These are phyloP conservation scores for Drosophila nasuta DNA, from an alignment of 1,140 invertebrate genomes.

Conservation along the genomic window DNA sequence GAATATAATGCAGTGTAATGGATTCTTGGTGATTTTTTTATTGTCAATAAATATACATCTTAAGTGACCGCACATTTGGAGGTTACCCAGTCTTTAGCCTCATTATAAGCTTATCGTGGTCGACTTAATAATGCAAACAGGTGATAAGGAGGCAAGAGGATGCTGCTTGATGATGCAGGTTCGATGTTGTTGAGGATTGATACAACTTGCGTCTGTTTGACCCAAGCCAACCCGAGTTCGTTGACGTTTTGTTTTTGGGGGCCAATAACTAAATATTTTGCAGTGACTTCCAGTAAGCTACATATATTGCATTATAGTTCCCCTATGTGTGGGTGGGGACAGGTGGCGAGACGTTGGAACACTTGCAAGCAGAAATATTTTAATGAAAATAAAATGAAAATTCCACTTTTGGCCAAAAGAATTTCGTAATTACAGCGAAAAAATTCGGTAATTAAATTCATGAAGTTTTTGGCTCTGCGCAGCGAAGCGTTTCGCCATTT, in stretches of 20 bases:
- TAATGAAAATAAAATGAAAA: slow-evolving; percentile 83
- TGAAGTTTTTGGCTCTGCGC: slow-evolving; percentile 67
- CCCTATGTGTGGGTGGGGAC: not conserved
- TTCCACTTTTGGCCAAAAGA: slow-evolving; percentile 80
- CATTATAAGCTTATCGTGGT: slow-evolving; percentile 79
- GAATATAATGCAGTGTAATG: not conserved
- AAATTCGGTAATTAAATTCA: slow-evolving; percentile 82
- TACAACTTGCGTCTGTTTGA: not conserved
- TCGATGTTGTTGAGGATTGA: not conserved
- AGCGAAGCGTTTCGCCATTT: slow-evolving; percentile 59
- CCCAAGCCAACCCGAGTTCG: slow-evolving; percentile 20
- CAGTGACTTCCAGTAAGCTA: slow-evolving; percentile 11
- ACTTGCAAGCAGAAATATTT: slow-evolving; percentile 76
- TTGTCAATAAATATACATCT: not conserved
- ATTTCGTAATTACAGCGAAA: slow-evolving; percentile 82
- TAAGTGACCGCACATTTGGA: slow-evolving; percentile 58
- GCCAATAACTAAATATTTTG: slow-evolving; percentile 79
- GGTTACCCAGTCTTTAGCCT: slow-evolving; percentile 60
- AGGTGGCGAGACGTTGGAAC: slow-evolving; percentile 44
- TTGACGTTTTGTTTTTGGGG: slow-evolving; percentile 72
- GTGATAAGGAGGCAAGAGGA: slow-evolving; percentile 30
- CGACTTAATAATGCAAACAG: slow-evolving; percentile 71
- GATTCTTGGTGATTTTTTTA: not conserved
- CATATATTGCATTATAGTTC: not conserved
- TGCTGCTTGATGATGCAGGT: slow-evolving; percentile 18